Percentiles rank a stretch among this genome's conserved stretches.
These are phyloP conservation scores for Anser cygnoides DNA, from an alignment of 2,113 vertebrate species.

Conservation along the genomic window DNA sequence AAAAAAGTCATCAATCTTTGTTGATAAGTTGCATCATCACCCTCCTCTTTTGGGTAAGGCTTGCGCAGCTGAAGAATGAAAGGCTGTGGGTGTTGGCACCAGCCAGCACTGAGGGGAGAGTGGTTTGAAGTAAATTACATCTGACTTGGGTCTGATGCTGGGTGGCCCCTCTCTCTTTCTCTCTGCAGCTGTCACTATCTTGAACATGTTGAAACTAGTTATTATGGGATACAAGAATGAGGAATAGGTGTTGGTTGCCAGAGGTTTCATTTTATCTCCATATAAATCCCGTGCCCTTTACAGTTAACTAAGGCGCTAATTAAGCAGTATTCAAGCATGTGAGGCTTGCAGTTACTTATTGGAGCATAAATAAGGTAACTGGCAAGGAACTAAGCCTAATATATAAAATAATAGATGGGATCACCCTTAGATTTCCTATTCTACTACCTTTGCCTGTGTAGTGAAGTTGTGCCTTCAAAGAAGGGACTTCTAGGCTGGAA, in stretches of 20 bases:
- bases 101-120: neutral
- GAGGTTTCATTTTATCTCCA: neutral
- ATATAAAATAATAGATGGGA: neutral
- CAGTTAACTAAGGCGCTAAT: constrained; percentile 12
- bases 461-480: neutral
- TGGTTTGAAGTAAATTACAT: neutral
- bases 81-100: neutral
- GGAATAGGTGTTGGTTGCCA: constrained; percentile 8
- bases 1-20: neutral
- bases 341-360: constrained; percentile 1
- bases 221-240: neutral
- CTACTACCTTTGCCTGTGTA: neutral
- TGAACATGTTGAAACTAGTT: neutral
- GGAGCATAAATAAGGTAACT: neutral
- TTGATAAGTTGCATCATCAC: neutral
- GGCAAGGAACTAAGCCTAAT: neutral
- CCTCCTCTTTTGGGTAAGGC: neutral
- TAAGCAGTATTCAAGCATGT: neutral
- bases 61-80: neutral
- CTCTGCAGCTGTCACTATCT: neutral
- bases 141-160: neutral
- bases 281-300: neutral
- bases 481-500: neutral
- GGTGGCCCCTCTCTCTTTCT: neutral
- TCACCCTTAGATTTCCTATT: neutral